Percentiles rank a stretch among this genome's conserved stretches.
Conservation (phyloP, 2,888 invertebrate genomes). For the Pyrochroa serraticornis region DNA sequence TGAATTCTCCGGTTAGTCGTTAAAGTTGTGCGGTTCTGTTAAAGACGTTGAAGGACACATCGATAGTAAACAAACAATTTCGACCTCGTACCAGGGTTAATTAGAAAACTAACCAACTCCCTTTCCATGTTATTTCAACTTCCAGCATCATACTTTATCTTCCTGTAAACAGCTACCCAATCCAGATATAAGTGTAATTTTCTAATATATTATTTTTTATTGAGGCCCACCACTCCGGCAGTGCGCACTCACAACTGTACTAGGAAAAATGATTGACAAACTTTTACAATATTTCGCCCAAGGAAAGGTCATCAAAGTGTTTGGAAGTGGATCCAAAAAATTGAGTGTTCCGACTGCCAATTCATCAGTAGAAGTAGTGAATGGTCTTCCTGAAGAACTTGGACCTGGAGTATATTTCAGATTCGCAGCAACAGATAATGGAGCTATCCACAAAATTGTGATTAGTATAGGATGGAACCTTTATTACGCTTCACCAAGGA, state of each 20-base stretch:
- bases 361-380: conserved; percentile 78
- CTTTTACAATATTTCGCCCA: conserved; percentile 73
- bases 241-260: conserved; percentile 9
- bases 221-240: neutral
- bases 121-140: neutral
- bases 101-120: conserved; percentile 3
- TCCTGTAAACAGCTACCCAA: too few species aligned
- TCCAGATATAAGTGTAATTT: neutral
- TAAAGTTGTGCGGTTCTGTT: conserved; percentile 29
- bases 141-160: neutral
- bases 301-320: conserved; percentile 89
- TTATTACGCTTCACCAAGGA: conserved; percentile 87
- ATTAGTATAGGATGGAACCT: conserved; percentile 98
- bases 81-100: conserved; percentile 33
- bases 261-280: conserved; percentile 16
- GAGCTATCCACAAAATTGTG: conserved; percentile 86
- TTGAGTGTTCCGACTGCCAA: conserved; percentile 96
- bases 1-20: conserved; percentile 4
- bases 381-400: conserved; percentile 75
- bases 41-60: conserved; percentile 40
- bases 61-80: conserved; percentile 23
- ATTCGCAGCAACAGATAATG: conserved; percentile 80
- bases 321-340: conserved; percentile 95
- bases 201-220: neutral
- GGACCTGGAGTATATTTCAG: conserved; percentile 92